Evolutionary conservation across 2,797 vertebrate species (phyloP).

Genomic region (Gastrophryne carolinensis): DNA sequence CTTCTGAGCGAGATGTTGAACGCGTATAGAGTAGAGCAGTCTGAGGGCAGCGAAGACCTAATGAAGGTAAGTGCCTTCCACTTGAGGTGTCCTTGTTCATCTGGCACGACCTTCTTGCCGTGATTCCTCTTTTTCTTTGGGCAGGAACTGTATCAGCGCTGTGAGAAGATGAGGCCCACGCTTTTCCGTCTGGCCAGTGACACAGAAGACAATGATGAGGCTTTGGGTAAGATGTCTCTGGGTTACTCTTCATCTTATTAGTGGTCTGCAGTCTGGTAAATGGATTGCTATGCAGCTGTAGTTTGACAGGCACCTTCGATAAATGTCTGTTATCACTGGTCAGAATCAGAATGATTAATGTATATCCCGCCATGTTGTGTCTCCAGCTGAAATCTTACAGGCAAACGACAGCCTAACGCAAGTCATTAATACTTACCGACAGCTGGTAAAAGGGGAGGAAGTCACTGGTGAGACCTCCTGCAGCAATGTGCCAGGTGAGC

Average conservation of each 20-base stretch:
- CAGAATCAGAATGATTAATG: too few species aligned
- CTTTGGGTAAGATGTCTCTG: conserved; percentile 77
- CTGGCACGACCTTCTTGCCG: not conserved
- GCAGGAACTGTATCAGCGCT: conserved; percentile 94
- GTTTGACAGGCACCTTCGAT: too few species aligned
- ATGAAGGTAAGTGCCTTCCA: conserved; percentile 79
- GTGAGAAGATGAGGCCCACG: conserved; percentile 96
- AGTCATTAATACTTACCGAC: conserved; percentile 92
- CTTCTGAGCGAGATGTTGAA: conserved; percentile 91
- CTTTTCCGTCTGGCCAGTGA: conserved; percentile 95
- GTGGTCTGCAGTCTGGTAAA: too few species aligned
- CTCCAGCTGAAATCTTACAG: conserved; percentile 89
- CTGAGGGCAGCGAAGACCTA: conserved; percentile 85
- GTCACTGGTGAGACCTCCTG: conserved; percentile 76
- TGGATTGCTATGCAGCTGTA: too few species aligned
- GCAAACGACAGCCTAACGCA: conserved; percentile 96
- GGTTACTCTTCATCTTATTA: not conserved
- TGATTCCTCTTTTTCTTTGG: not conserved
- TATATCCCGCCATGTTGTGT: not conserved
- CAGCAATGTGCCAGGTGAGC: conserved; percentile 73
- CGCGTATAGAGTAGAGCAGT: conserved; percentile 77
- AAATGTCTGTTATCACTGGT: too few species aligned
- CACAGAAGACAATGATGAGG: conserved; percentile 95
- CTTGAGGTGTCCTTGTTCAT: not conserved
- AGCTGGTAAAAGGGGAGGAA: conserved; percentile 88